Base-by-base conservation (phyloP, 2,888 invertebrate species). In the Bugula neritina region DNA sequence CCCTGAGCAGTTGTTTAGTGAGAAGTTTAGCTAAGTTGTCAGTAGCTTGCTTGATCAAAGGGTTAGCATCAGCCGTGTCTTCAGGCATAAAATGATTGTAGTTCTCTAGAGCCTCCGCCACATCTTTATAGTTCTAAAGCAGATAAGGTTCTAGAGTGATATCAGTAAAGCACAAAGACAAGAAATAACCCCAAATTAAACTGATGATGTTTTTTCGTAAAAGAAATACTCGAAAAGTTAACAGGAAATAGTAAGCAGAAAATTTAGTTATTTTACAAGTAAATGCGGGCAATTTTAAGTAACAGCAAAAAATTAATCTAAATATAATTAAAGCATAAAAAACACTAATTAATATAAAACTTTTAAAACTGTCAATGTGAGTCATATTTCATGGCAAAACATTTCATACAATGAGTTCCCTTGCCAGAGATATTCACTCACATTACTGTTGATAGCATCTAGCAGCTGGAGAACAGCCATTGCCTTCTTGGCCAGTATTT, bases 1-100 rank as follows among this genome's bases (percentile, higher is more conserved):
- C 63, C 63, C 31, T 63, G 63, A 63, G 63, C 2, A 63, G 63
- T 63, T 63, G 63, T 31, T 63, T 63, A 63, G 63, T 29, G 27
- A 63, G 63, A 31, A 63, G 25, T 13, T 10, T 25, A 31, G 31
- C 31, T 27, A 63, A 31, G 25, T 63, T 21, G 27, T 21, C 63
- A 29, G 31, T 63, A 21, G 63, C 63, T n/a, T 63, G 63, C 27
- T 31, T 63, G 2, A 63, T 5, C 5, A 63, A n/a, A 31, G 63
- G 17, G 27, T 63, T 63, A 31, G 27, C 31, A 2, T 63, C 63
- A 2, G 27, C 31, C 29, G 2, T 63, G 17, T 63, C 63, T 25
- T 27, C 17, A 17, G 63, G 63, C 29, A 29, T 63, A 5, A 63
- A 17, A 2, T 63, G 25, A 5, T 63, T 25, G 63, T 63, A 63